phyloP scores from a whole-genome alignment of 2,888 invertebrate species.

The Heteromyza rotundicornis region DNA sequence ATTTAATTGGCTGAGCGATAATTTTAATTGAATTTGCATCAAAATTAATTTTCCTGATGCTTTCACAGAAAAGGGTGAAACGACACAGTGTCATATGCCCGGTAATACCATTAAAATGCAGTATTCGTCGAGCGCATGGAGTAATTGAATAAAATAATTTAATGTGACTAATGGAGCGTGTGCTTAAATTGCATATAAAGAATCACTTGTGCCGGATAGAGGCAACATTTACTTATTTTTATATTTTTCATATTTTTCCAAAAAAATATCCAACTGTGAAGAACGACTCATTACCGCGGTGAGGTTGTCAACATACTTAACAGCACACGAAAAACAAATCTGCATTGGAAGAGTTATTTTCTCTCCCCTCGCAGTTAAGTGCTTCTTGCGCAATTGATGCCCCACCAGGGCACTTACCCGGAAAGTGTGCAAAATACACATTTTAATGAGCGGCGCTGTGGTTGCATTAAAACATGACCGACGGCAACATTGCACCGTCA shows the following conservation, averaged over 20 bases:
- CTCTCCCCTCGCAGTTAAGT: neutral
- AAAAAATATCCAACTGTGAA: neutral
- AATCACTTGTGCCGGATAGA: too few species aligned
- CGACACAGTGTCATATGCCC: too few species aligned
- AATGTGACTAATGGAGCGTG: too few species aligned
- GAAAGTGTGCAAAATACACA: neutral
- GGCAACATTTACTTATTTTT: too few species aligned
- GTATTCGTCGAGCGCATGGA: too few species aligned
- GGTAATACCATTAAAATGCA: too few species aligned
- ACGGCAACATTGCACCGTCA: constrained; percentile 25
- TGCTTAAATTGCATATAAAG: too few species aligned
- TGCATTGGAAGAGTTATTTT: neutral
- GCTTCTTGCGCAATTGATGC: neutral
- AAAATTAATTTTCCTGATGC: too few species aligned
- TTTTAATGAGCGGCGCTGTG: constrained; percentile 18
- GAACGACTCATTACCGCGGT: neutral
- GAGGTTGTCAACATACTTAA: too few species aligned
- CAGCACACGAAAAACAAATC: neutral
- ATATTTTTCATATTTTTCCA: too few species aligned
- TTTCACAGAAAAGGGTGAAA: too few species aligned
- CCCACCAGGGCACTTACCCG: neutral
- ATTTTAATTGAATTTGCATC: constrained; percentile 6
- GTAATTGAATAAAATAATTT: too few species aligned
- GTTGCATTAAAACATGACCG: constrained; percentile 31
- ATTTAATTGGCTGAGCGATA: neutral